A percentile compares a stretch with the other conserved stretches of the same genome.
Conservation (phyloP, 2,113 vertebrate species). For the Cyanoramphus novaezelandiae region DNA sequence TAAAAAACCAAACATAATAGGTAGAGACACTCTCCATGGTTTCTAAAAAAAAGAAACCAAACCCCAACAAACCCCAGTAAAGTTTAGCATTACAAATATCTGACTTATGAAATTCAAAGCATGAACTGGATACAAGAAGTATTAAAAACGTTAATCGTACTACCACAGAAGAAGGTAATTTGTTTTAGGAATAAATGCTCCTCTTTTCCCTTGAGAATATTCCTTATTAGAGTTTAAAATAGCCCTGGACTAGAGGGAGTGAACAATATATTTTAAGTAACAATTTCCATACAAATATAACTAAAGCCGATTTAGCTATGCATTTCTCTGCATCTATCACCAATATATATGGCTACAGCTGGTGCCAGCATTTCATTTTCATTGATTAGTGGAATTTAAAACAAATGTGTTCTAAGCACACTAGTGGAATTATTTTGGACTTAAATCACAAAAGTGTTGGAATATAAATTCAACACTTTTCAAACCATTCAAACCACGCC, state of each 20-base stretch:
- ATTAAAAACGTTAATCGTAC: conserved; percentile 20
- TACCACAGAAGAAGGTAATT: background rate
- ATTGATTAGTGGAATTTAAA: background rate
- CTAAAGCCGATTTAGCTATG: background rate
- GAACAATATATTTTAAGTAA: conserved; percentile 13
- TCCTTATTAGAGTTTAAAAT: conserved; percentile 22
- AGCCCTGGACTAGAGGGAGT: background rate
- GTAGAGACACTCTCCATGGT: background rate
- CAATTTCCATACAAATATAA: background rate
- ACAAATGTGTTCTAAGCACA: background rate
- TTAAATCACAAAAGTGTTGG: background rate
- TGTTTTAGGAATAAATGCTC: conserved; percentile 24
- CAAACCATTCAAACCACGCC: background rate
- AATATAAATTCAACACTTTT: background rate
- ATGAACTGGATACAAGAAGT: background rate
- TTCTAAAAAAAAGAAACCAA: background rate
- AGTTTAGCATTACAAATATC: background rate
- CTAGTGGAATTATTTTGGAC: background rate
- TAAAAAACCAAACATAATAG: background rate
- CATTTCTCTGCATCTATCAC: background rate
- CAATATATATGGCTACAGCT: background rate
- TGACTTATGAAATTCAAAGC: background rate
- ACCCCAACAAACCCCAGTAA: background rate
- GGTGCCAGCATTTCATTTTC: background rate
- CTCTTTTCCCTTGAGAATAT: background rate